Base-by-base conservation (phyloP, 2,113 vertebrate species). In the Coptodon rendalli region DNA sequence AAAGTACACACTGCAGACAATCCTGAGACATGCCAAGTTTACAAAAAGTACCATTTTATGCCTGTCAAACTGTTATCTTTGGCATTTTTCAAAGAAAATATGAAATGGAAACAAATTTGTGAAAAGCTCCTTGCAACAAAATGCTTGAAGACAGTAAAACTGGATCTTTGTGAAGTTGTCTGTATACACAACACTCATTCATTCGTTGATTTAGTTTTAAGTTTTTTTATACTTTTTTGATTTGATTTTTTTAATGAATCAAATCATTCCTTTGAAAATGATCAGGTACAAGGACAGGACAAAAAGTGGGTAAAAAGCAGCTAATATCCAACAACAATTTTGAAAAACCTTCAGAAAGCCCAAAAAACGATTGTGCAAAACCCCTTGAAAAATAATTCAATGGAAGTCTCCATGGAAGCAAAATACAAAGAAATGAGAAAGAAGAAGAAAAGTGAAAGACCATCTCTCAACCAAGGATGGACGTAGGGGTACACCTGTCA, bases 101-200 rank as follows among this genome's bases (percentile, higher is more conserved):
- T 61, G 57, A 61, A 34, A 34, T 34, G 8, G 57, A 31, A 61
- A 17, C 57, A 61, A 19, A 61, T 19, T 31, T 61, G 1, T 34
- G 57, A 34, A 19, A 61, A 19, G 29, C 59, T 61, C 29, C 3
- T 34, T 34, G 9, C 9, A 61, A 61, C 5, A 61, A 61, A 61
- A 34, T 19, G 29, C 59, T 19, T 34, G 3, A 61, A 34, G 29
- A 61, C 8, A 0, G 14, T 19, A 34, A 63, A 2, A 34, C 13
- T 63, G 29, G 16, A 34, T 63, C 29, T 34, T 0, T 63, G 0
- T 17, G 5, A 63, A 63, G 16, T 19, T 63, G 0, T 34, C 59
- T 63, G 59, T 3, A 0, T 0, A 63, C 9, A 63, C 9, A 63
- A 61, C 29, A 10, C 29, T 34, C 27, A 9, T 34, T 61, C 29